Evolutionary conservation across 2,888 invertebrate genomes (phyloP), one percentile per base, ranked within the genome.

Genomic region (Plagodis pulveraria): DNA sequence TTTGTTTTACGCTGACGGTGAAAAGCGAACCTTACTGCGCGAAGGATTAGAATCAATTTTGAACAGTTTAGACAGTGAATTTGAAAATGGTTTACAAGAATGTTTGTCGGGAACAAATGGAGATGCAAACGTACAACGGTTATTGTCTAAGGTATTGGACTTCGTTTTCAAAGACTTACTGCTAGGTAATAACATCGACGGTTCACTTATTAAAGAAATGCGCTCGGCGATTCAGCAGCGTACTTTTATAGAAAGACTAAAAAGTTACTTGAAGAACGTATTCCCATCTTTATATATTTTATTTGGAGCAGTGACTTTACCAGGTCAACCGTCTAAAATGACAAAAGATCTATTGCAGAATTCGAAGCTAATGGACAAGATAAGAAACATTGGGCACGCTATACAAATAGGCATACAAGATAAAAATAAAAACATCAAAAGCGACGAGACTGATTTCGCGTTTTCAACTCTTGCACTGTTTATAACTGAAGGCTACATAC

Each of bases 31-130:
- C 69, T 70, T 90, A 74, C 66, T 91, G 66, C 81, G 88, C 0
- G 77, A 80, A 33, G 81, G 83, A 52, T 81, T 91, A 63, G 90
- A 89, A 42, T 80, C 88, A 60, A 70, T 91, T 67, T 81, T 90
- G 78, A 85, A 75, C 50, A 84, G 75, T 71, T 76, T 87, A 65
- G 68, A 79, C 45, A 70, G 72, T 62, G 78, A 82, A 68, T 78
- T 84, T 70, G 83, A 86, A 79, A 84, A 69, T 58, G 69, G 82
- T 81, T 86, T 88, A 81, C 86, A 84, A 81, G 86, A 83, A 80
- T 87, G 86, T 91, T 90, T 91, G 87, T 82, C 84, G 73, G 89
- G 88, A 89, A 90, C 85, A 87, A 91, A 88, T 81, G 91, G 87
- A 79, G 89, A 89, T 78, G 82, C 82, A 78, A 89, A 87, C 80